Conservation (phyloP, 1,140 invertebrate species). For the Temnothorax nylanderi region DNA sequence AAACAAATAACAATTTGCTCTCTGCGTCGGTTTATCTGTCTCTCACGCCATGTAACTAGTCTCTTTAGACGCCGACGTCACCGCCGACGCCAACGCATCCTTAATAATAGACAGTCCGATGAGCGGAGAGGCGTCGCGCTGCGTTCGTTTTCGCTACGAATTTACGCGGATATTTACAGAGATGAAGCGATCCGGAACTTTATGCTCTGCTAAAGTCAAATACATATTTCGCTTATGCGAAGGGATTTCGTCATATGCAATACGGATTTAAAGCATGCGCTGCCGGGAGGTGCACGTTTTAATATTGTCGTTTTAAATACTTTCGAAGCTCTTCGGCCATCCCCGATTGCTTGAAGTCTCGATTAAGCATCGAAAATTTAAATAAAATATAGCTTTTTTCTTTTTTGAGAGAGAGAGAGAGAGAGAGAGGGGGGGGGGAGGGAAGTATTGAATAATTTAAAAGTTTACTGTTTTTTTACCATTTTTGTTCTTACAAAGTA, state of each 20-base stretch:
- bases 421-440: too few species aligned
- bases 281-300: background rate
- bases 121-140: background rate
- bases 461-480: background rate
- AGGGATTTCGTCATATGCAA: slow-evolving; percentile 8
- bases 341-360: background rate
- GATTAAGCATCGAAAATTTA: background rate
- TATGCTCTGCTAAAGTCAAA: slow-evolving; percentile 2
- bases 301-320: slow-evolving; percentile 21
- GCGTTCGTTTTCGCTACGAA: slow-evolving; percentile 1
- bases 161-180: slow-evolving; percentile 14
- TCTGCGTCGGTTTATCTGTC: slow-evolving; percentile 4
- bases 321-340: background rate
- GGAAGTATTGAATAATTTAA: background rate
- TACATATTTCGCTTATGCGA: slow-evolving; percentile 13
- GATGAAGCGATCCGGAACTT: slow-evolving; percentile 25
- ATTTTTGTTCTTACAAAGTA: background rate
- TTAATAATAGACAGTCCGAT: slow-evolving; percentile 33
- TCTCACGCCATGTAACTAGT: background rate
- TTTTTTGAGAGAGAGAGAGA: background rate
- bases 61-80: slow-evolving; percentile 20
- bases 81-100: slow-evolving; percentile 10
- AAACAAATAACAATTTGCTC: slow-evolving; percentile 29
- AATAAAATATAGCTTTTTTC: slow-evolving; percentile 2
- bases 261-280: background rate